phyloP scores from a whole-genome alignment of 2,797 vertebrate genomes.

The Urocyon cinereoargenteus region DNA sequence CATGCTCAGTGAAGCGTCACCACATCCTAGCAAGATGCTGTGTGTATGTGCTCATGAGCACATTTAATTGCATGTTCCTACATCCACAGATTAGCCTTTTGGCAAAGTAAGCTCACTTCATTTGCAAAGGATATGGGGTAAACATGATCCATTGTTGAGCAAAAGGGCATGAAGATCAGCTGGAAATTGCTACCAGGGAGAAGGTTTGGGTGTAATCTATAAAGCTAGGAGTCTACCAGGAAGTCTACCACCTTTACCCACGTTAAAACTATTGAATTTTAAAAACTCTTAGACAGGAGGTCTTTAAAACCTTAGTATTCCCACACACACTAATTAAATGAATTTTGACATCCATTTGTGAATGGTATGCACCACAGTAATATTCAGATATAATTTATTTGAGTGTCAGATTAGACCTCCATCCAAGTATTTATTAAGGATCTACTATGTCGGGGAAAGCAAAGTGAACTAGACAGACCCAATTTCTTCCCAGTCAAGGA shows the following conservation, averaged over 20 bases:
- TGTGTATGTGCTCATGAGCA: background rate
- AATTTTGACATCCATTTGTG: background rate
- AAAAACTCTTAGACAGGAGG: background rate
- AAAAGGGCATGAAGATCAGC: constrained; percentile 48
- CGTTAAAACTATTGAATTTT: constrained; percentile 6
- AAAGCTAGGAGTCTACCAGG: constrained; percentile 6
- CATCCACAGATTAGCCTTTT: constrained; percentile 68
- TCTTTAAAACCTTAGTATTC: constrained; percentile 24
- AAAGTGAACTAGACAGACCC: constrained; percentile 23
- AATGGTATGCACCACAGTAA: constrained; percentile 3
- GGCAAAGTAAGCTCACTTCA: constrained; percentile 59
- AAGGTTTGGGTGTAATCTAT: background rate
- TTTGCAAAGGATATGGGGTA: constrained; percentile 46
- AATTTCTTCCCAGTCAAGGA: constrained; percentile 18
- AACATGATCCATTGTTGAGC: constrained; percentile 29
- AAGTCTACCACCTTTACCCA: constrained; percentile 5
- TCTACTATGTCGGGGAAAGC: background rate
- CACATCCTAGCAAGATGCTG: constrained; percentile 40
- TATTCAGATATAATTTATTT: constrained; percentile 28
- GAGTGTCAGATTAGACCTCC: background rate
- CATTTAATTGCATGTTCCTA: constrained; percentile 66
- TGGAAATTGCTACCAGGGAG: constrained; percentile 34
- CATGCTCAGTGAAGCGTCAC: constrained; percentile 68
- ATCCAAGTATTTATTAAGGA: constrained; percentile 20
- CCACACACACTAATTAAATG: background rate